Percentiles rank a stretch among this genome's conserved stretches.
Evolutionary conservation across 2,113 vertebrate genomes (phyloP).

Genomic region (Capricornis sumatraensis): DNA sequence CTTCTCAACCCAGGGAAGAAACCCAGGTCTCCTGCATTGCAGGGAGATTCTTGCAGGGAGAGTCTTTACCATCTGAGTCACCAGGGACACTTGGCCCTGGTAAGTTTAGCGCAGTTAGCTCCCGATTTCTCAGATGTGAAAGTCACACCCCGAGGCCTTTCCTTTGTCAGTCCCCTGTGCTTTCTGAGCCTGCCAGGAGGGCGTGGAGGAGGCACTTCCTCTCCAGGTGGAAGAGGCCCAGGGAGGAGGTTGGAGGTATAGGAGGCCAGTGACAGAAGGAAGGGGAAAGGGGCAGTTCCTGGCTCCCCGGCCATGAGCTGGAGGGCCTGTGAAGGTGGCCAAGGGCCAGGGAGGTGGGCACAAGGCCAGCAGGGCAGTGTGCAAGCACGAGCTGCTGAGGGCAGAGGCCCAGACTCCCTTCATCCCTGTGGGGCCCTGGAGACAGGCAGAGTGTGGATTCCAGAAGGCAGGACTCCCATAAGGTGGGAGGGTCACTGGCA

Average conservation of each 20-base stretch:
- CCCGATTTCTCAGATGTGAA: conserved; percentile 9
- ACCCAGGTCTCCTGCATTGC: background rate
- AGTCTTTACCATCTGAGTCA: background rate
- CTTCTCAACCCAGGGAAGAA: background rate
- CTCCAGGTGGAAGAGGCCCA: background rate
- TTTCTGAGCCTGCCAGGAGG: background rate
- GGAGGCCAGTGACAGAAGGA: background rate
- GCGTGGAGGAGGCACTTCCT: background rate
- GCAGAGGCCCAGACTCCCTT: background rate
- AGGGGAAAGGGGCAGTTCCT: background rate
- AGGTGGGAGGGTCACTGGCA: background rate
- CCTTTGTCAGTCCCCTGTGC: background rate
- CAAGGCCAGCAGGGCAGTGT: background rate
- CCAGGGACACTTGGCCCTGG: background rate
- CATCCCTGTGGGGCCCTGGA: fast-evolving
- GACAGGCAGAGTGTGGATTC: background rate
- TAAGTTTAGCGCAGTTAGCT: conserved; percentile 24
- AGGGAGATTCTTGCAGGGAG: background rate
- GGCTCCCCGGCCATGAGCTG: background rate
- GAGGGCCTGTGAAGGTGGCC: background rate
- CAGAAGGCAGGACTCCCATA: fast-evolving
- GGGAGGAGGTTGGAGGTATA: background rate
- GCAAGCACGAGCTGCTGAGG: background rate
- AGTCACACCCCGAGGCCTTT: conserved; percentile 16
- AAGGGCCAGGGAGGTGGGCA: background rate